Percentiles rank a stretch among this genome's conserved stretches.
Evolutionary conservation across 2,888 invertebrate species (phyloP).

Genomic region (Erynnis tages): DNA sequence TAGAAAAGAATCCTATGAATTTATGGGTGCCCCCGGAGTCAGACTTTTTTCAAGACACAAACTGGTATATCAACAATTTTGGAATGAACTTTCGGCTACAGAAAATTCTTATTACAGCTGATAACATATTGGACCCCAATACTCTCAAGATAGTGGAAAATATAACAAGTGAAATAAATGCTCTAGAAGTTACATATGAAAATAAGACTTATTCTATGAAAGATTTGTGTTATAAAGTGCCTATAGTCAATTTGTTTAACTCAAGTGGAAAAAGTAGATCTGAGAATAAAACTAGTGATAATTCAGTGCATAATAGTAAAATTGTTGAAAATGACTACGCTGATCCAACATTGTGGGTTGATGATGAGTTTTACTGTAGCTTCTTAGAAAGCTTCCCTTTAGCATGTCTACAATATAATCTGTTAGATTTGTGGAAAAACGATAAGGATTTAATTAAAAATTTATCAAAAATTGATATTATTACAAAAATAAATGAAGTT

Average conservation of each 20-base stretch:
- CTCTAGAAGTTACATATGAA: slow-evolving; percentile 52
- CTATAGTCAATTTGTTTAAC: slow-evolving; percentile 64
- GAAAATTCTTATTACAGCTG: slow-evolving; percentile 83
- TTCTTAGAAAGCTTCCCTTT: slow-evolving; percentile 82
- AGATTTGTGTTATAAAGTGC: slow-evolving; percentile 72
- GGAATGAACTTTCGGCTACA: slow-evolving; percentile 84
- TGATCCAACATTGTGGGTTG: slow-evolving; percentile 82
- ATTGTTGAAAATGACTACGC: slow-evolving; percentile 54
- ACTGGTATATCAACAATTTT: slow-evolving; percentile 86
- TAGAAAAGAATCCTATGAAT: slow-evolving; percentile 88
- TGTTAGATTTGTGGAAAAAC: slow-evolving; percentile 87
- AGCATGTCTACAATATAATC: slow-evolving; percentile 83
- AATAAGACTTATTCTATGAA: slow-evolving; percentile 48
- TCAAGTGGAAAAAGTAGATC: slow-evolving; percentile 49
- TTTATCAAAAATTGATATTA: slow-evolving; percentile 83
- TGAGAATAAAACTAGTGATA: slow-evolving; percentile 38
- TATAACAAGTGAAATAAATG: slow-evolving; percentile 74
- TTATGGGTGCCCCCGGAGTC: slow-evolving; percentile 89
- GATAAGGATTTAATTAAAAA: slow-evolving; percentile 74
- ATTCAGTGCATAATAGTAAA: slow-evolving; percentile 33
- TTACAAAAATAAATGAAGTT: slow-evolving; percentile 81
- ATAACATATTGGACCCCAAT: slow-evolving; percentile 84
- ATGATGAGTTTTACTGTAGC: slow-evolving; percentile 83
- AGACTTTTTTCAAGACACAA: slow-evolving; percentile 85
- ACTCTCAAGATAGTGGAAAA: slow-evolving; percentile 77